Evolutionary conservation across 2,888 invertebrate species (phyloP), one percentile per base, ranked within the genome.

Genomic region (Lydus trimaculatus): DNA sequence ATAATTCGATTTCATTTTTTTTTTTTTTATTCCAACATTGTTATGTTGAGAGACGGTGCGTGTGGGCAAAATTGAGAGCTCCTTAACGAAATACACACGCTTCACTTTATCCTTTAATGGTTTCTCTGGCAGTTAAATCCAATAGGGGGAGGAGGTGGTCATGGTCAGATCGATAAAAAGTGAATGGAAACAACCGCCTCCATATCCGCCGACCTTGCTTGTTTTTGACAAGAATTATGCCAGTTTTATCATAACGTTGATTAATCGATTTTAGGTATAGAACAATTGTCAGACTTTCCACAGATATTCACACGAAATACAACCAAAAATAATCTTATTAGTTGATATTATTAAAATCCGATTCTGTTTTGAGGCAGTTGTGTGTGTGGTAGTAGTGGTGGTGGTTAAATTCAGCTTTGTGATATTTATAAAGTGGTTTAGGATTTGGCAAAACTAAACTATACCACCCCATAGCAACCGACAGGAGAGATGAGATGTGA

Each of bases 61-160:
- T 33, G 13, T 33, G 68, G 65, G 67, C 67, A 67, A 67, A 67
- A 67, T 65, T 31, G 36, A 36, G 36, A 15, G 67, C 65, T 64
- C 68, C 64, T 71, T 77, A 77, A 77, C 76, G 74, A 76, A 77
- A 77, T 77, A 72, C 73, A 73, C 76, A 77, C 77, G 77, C 76
- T 75, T 73, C 74, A 73, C 72, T 74, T 76, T 76, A 73, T 75
- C 72, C 75, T 72, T 74, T 77, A 77, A 77, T 76, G 77, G 76
- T 74, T 75, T 74, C 72, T 71, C 72, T 73, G 74, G 73, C 73
- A 75, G 75, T 75, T 75, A 72, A 74, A 74, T 73, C 75, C 72
- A 73, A 15, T n/a, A n/a, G 15, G 39, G 13, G 13, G 39, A 11
- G 39, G 39, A 17, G 39, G 39, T 17, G 72, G 74, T 71, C 64